Percentiles rank a stretch among this genome's conserved stretches.
These are phyloP conservation scores for Sparidentex hasta DNA, from an alignment of 2,797 vertebrate species.

Conservation along the genomic window DNA sequence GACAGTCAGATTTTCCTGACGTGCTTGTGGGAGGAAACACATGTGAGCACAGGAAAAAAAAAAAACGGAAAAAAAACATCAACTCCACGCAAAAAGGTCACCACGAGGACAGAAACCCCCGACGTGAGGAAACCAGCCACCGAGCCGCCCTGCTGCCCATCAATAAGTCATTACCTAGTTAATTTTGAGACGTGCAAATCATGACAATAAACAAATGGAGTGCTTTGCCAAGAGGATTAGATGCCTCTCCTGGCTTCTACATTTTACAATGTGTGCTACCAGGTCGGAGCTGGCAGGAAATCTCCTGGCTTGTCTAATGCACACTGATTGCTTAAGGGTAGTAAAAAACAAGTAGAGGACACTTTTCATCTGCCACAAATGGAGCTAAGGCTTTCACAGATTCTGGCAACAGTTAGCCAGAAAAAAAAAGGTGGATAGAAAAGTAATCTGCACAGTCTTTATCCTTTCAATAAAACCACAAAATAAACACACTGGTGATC, in stretches of 20 bases:
- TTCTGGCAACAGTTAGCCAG: slow-evolving; percentile 32
- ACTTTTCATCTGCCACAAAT: slow-evolving; percentile 36
- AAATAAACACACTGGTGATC: slow-evolving; percentile 4
- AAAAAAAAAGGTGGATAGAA: slow-evolving; percentile 4
- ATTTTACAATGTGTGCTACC: slow-evolving; percentile 27
- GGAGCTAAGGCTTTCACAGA: slow-evolving; percentile 27
- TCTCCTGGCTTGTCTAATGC: slow-evolving; percentile 25
- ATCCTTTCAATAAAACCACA: neutral
- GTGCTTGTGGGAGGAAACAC: slow-evolving; percentile 13
- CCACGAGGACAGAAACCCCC: slow-evolving; percentile 15
- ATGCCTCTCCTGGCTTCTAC: slow-evolving; percentile 4
- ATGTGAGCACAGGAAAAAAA: slow-evolving; percentile 9
- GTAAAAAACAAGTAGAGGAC: slow-evolving; percentile 21
- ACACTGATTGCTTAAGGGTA: slow-evolving; percentile 36
- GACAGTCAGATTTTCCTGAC: slow-evolving; percentile 15
- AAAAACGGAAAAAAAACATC: too few species aligned
- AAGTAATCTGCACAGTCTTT: slow-evolving; percentile 19
- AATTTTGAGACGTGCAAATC: slow-evolving; percentile 45
- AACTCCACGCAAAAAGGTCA: slow-evolving; percentile 8
- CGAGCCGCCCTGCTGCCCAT: slow-evolving; percentile 22
- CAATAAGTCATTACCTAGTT: slow-evolving; percentile 63
- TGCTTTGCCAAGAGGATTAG: slow-evolving; percentile 25
- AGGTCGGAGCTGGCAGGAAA: slow-evolving; percentile 42
- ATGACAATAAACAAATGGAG: slow-evolving; percentile 53
- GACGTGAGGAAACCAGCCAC: slow-evolving; percentile 23